phyloP scores from a whole-genome alignment of 2,888 invertebrate genomes.

The Dryobotodes eremita region DNA sequence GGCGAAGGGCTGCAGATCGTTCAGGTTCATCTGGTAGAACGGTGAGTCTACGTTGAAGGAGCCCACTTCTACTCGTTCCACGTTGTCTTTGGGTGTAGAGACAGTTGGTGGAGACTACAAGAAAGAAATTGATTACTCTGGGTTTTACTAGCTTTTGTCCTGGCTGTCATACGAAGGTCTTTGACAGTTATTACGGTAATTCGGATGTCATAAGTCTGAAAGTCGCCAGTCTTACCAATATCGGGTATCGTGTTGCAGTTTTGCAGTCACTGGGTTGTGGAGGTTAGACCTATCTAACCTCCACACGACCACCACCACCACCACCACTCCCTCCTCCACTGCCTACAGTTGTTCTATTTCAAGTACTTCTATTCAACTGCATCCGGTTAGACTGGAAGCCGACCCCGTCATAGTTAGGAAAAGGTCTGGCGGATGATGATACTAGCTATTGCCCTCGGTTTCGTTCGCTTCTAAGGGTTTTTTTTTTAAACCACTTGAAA shows the following conservation, averaged over 20 bases:
- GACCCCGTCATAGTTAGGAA: not conserved
- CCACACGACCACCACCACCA: too few species aligned
- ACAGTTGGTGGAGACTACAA: constrained; percentile 79
- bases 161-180: not conserved
- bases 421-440: not conserved
- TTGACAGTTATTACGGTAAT: not conserved
- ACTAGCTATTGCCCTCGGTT: not conserved
- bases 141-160: not conserved
- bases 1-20: constrained; percentile 84
- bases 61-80: constrained; percentile 85
- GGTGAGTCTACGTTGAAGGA: constrained; percentile 84
- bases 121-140: not conserved
- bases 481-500: not conserved
- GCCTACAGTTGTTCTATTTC: not conserved
- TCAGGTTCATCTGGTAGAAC: constrained; percentile 86
- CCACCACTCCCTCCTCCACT: too few species aligned
- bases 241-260: not conserved
- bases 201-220: not conserved
- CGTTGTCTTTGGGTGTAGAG: constrained; percentile 78
- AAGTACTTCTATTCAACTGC: too few species aligned
- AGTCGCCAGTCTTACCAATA: not conserved
- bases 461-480: not conserved
- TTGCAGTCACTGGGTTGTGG: not conserved
- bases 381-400: not conserved
- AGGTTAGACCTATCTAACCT: too few species aligned